Percentiles rank a stretch among this genome's conserved stretches.
phyloP scores from a whole-genome alignment of 2,797 vertebrate genomes.

The Scolopax bukidnonensis region DNA sequence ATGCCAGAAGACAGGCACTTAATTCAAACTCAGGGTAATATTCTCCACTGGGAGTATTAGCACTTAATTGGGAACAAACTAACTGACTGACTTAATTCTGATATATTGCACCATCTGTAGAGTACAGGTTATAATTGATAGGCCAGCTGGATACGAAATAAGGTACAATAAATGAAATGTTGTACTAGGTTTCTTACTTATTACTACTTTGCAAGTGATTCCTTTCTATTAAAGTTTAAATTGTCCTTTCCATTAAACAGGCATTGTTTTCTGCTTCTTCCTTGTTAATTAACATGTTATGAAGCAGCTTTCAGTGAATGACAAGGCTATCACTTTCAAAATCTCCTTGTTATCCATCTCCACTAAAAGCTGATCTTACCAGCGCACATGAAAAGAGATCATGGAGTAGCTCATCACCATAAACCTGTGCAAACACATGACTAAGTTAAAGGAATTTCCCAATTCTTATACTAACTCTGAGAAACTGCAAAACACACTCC shows the following conservation, averaged over 20 bases:
- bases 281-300: neutral
- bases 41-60: slow-evolving; percentile 47
- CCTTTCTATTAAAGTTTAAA: slow-evolving; percentile 7
- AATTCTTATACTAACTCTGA: neutral
- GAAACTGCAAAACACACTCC: neutral
- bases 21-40: slow-evolving; percentile 28
- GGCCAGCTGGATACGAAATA: slow-evolving; percentile 49
- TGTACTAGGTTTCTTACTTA: neutral
- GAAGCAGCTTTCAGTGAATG: neutral
- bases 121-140: slow-evolving; percentile 52
- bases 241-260: slow-evolving; percentile 6
- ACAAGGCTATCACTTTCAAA: neutral
- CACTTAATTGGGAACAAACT: slow-evolving; percentile 60
- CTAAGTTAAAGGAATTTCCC: neutral
- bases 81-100: slow-evolving; percentile 62
- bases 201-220: neutral
- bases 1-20: slow-evolving; percentile 4
- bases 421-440: neutral
- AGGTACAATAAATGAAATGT: neutral
- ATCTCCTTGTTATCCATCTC: neutral
- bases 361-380: neutral
- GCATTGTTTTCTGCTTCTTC: neutral
- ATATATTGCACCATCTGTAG: slow-evolving; percentile 65
- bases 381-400: neutral
- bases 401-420: neutral